Base-by-base conservation (phyloP, 2,888 invertebrate genomes). In the Synergus laeviventris region DNA sequence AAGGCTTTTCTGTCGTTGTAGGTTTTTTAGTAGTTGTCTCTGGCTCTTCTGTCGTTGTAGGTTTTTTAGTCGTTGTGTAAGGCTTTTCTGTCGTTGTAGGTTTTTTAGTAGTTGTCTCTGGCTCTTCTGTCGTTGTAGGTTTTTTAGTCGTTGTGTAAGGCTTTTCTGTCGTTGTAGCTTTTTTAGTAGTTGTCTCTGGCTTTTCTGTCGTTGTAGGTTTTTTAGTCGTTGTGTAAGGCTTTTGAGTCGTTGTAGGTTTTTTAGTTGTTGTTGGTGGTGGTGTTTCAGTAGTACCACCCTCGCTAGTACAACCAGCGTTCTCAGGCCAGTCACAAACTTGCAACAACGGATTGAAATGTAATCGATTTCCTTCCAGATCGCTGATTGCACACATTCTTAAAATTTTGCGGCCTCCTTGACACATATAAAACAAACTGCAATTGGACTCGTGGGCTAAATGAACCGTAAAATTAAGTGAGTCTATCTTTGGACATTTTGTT, bases 381-480 rank as follows among this genome's bases (percentile, higher is more conserved):
- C 76, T 81, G 0, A 61, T n/a, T n/a, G n/a, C 2, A 85, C 83
- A 74, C 85, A 87, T 1, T 74, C 7, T 54, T 7, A 79, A 1
- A 7, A 78, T 54, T 66, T 83, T 83, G 1, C 60, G 7, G 1
- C 81, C 83, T 14, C 77, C 21, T 24, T 66, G 18, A 18, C 45
- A 66, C 16, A 3, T 66, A 16, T 66, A 66, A 1, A 66, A n/a
- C 61, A 83, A 83, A 5, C 83, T 82, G 18, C 87, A 86, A 21
- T 86, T 84, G 2, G 14, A 24, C 31, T 85, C 85, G 66, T 86
- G 84, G 0, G 77, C 73, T 0, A 88, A 5, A n/a, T 81, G 78
- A 62, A 87, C 59, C 1, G 83, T 83, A 8, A 31, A 8, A 64
- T 81, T 18, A 0, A 21, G 12, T 18, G 82, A 60, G 64, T 84